Conservation (phyloP, 2,113 vertebrate species). For the Amblyopsis rosae region DNA sequence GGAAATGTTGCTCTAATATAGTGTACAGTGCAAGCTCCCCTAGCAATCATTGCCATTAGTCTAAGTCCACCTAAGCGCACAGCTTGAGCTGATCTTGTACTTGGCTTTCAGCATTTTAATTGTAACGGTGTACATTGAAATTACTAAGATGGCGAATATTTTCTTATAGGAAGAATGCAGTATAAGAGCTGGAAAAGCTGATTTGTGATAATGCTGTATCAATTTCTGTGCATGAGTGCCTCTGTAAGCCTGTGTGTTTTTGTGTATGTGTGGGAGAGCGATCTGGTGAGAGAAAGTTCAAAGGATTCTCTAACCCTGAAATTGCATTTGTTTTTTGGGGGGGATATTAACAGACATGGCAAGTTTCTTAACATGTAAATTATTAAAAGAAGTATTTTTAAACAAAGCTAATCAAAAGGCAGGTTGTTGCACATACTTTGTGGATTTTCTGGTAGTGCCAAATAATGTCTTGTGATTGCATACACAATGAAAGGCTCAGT, state of each 20-base stretch:
- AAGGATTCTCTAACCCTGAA: background rate
- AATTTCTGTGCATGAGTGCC: slow-evolving; percentile 9
- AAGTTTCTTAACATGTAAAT: background rate
- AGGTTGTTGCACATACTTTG: too few species aligned
- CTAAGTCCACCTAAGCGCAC: background rate
- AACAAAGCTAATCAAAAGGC: too few species aligned
- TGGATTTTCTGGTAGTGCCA: background rate
- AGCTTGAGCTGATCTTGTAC: background rate
- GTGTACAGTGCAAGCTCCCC: slow-evolving; percentile 5
- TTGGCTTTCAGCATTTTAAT: slow-evolving; percentile 11
- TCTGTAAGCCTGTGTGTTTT: background rate
- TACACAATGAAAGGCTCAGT: background rate
- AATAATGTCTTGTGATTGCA: background rate
- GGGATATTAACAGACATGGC: background rate
- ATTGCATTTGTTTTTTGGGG: background rate
- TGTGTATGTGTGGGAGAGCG: background rate
- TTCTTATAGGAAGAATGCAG: slow-evolving; percentile 6
- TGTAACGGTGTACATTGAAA: slow-evolving; percentile 9
- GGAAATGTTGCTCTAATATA: background rate
- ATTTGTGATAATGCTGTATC: slow-evolving; percentile 2
- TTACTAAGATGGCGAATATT: slow-evolving; percentile 11
- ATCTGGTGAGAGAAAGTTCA: background rate
- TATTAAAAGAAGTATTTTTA: background rate
- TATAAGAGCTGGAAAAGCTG: background rate
- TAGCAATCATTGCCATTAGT: background rate